Evolutionary conservation across 2,888 invertebrate genomes (phyloP).

Genomic region (Scrobipalpa atriplicella): DNA sequence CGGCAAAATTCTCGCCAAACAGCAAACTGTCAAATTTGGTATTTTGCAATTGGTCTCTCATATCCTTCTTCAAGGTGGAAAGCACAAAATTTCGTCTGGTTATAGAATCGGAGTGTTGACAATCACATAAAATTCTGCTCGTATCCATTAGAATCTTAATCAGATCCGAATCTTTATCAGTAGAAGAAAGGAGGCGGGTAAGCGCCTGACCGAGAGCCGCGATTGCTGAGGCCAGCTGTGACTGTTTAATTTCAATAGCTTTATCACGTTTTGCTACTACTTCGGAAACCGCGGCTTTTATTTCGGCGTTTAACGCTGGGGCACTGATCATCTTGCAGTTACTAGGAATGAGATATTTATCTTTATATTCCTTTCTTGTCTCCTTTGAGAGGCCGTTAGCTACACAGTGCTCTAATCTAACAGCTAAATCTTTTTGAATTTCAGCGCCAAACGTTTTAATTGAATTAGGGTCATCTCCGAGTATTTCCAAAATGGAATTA

Average conservation of each 20-base stretch:
- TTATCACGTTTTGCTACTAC: slow-evolving; percentile 35
- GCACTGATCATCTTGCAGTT: slow-evolving; percentile 38
- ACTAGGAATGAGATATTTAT: slow-evolving; percentile 35
- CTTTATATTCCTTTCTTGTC: slow-evolving; percentile 33
- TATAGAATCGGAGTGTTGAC: slow-evolving; percentile 33
- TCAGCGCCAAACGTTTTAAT: slow-evolving; percentile 34
- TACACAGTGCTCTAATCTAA: slow-evolving; percentile 34
- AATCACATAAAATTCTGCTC: slow-evolving; percentile 32
- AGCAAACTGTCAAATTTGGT: slow-evolving; percentile 35
- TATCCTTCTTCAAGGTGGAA: slow-evolving; percentile 35
- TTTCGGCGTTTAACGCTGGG: slow-evolving; percentile 39
- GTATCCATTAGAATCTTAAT: slow-evolving; percentile 35
- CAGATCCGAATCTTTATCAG: slow-evolving; percentile 24
- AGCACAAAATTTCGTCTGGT: slow-evolving; percentile 34
- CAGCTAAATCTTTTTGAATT: slow-evolving; percentile 38
- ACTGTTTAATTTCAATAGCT: slow-evolving; percentile 40
- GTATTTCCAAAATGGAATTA: slow-evolving; percentile 28
- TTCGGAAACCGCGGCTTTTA: slow-evolving; percentile 38
- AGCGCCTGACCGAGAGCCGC: slow-evolving; percentile 34
- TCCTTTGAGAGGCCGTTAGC: slow-evolving; percentile 37
- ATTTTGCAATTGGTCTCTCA: slow-evolving; percentile 35
- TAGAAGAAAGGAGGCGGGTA: slow-evolving; percentile 26
- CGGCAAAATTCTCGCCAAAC: slow-evolving; percentile 35
- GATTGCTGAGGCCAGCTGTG: slow-evolving; percentile 36
- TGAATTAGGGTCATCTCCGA: slow-evolving; percentile 34